Evolutionary conservation across 2,888 invertebrate genomes (phyloP).

Genomic region (Tachina fera): DNA sequence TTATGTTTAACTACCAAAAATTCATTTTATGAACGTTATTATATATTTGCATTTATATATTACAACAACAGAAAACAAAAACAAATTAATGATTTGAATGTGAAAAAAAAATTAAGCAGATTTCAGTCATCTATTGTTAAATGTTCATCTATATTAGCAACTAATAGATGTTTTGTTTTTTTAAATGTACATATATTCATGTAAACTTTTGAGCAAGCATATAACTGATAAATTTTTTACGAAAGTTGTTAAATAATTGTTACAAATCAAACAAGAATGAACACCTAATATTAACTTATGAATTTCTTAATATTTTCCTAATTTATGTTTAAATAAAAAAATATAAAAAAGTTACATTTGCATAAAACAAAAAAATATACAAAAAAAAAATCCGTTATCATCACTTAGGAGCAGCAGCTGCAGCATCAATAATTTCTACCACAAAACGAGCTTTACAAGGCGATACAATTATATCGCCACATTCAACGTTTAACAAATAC

Average conservation of each 20-base stretch:
- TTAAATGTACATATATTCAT: constrained; percentile 21
- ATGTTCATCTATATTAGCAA: constrained; percentile 54
- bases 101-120: constrained; percentile 35
- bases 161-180: constrained; percentile 57
- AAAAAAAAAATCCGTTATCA: constrained; percentile 34
- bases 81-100: constrained; percentile 9
- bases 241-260: constrained; percentile 41
- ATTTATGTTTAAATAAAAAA: constrained; percentile 25
- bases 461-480: constrained; percentile 49
- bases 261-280: constrained; percentile 23
- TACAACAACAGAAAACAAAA: constrained; percentile 22
- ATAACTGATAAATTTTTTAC: constrained; percentile 20
- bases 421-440: constrained; percentile 58
- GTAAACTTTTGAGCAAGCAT: constrained; percentile 31
- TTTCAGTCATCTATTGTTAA: constrained; percentile 55
- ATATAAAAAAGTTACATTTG: not conserved
- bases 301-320: constrained; percentile 55
- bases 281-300: constrained; percentile 49
- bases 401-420: constrained; percentile 72
- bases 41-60: not conserved
- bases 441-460: constrained; percentile 73
- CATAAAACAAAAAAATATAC: constrained; percentile 35
- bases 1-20: constrained; percentile 1
- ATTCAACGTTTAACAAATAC: constrained; percentile 69
- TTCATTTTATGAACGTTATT: constrained; percentile 21